phyloP scores from a whole-genome alignment of 2,113 vertebrate genomes.

The Rhinogobius similis region DNA sequence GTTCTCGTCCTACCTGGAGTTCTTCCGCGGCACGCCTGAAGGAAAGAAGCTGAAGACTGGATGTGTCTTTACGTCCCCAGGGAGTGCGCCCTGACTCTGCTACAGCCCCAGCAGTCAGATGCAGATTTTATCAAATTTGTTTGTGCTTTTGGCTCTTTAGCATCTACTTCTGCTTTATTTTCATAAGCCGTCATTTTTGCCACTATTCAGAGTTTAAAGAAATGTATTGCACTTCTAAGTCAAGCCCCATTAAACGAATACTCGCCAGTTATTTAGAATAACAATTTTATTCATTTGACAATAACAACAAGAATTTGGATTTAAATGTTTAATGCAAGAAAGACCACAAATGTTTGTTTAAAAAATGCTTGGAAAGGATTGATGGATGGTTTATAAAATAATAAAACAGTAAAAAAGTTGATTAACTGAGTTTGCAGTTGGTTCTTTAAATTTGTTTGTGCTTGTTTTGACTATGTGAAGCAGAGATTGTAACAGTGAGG shows the following conservation, averaged over 20 bases:
- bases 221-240: neutral
- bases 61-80: conserved; percentile 12
- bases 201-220: neutral
- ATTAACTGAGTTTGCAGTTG: neutral
- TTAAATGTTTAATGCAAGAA: neutral
- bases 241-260: neutral
- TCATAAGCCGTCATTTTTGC: neutral
- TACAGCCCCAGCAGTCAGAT: no score
- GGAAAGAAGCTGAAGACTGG: conserved; percentile 62
- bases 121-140: no score
- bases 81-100: conserved; percentile 14
- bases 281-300: neutral
- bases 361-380: neutral
- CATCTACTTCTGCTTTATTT: neutral
- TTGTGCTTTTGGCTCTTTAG: no score
- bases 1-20: conserved; percentile 67
- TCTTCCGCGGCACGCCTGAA: conserved; percentile 64
- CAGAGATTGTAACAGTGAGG: neutral
- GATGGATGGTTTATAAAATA: neutral
- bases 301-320: neutral
- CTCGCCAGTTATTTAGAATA: neutral
- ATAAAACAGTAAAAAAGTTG: neutral
- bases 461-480: neutral
- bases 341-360: neutral
- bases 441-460: neutral